These are phyloP conservation scores for Gymnoscopelus braueri DNA, from an alignment of 2,797 vertebrate species.

Conservation along the genomic window DNA sequence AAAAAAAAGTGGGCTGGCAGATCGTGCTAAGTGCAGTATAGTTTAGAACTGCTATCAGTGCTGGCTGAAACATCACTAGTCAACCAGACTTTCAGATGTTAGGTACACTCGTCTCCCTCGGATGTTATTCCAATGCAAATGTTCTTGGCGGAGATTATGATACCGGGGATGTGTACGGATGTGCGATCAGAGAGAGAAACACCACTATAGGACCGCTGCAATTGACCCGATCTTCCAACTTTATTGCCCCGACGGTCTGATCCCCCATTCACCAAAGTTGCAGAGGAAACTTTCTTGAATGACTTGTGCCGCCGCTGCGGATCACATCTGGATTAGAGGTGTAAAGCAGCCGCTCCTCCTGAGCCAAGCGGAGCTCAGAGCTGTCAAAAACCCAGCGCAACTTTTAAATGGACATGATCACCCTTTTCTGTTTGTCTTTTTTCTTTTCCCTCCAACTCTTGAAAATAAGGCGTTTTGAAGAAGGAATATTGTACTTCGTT, in stretches of 20 bases:
- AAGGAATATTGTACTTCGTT: conserved; percentile 56
- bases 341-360: background rate
- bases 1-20: conserved; percentile 81
- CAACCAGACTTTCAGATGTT: conserved; percentile 62
- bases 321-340: conserved; percentile 67
- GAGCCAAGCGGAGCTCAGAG: conserved; percentile 25
- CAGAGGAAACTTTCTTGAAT: conserved; percentile 72
- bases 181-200: conserved; percentile 35
- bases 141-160: conserved; percentile 40
- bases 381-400: conserved; percentile 58
- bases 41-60: conserved; percentile 74
- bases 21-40: conserved; percentile 73
- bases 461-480: conserved; percentile 26
- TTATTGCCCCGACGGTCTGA: conserved; percentile 22
- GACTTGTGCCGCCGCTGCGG: conserved; percentile 60
- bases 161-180: conserved; percentile 52
- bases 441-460: conserved; percentile 13
- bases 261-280: conserved; percentile 54
- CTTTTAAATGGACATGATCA: conserved; percentile 47
- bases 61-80: conserved; percentile 71
- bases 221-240: conserved; percentile 49
- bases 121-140: conserved; percentile 60
- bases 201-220: background rate
- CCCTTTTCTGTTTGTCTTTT: conserved; percentile 12
- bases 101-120: conserved; percentile 38